Base-by-base conservation (phyloP, 1,140 invertebrate species). In the Heterodera carotae region DNA sequence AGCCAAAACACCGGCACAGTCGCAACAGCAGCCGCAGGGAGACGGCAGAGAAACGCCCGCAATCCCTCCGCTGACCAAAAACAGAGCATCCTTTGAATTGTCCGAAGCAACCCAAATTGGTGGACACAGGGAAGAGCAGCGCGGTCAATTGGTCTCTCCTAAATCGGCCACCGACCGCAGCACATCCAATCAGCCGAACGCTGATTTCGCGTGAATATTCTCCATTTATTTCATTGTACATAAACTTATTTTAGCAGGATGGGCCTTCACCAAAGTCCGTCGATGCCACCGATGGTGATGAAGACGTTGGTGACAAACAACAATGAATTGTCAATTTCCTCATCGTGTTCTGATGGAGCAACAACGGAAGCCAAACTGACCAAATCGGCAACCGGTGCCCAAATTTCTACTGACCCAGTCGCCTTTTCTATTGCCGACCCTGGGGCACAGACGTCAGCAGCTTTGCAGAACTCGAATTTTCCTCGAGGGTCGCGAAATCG, bases 221-320 rank as follows among this genome's bases (percentile, higher is more conserved):
- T 75, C 25, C 33, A 7, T n/a, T 39, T n/a, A 33, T n/a, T n/a
- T n/a, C 36, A 53, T 74, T 78, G n/a, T 53, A 18, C 15, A n/a
- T n/a, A 8, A 34, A 18, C 0, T 69, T 68, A n/a, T 72, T 79
- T 81, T 29, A 79, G 78, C 8, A 39, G 81, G 33, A 67, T 67
- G 8, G 69, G 59, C 5, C 77, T 85, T 31, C 85, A 86, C 71
- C 85, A 82, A 66, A 83, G 80, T 43, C 85, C 85, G 25, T 86
- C 85, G 60, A 86, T 86, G 85, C 85, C 85, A 29, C 85, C 85
- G 25, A 68, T 77, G 12, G 77, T 86, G 84, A 87, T 83, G 77
- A 84, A 81, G 59, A 71, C 69, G 6, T 27, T 64, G 5, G 33
- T 83, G 8, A n/a, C 72, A 69, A 76, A 53, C 29, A 31, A 53